Base-by-base conservation (phyloP, 2,888 invertebrate species). In the Lypha dubia region DNA sequence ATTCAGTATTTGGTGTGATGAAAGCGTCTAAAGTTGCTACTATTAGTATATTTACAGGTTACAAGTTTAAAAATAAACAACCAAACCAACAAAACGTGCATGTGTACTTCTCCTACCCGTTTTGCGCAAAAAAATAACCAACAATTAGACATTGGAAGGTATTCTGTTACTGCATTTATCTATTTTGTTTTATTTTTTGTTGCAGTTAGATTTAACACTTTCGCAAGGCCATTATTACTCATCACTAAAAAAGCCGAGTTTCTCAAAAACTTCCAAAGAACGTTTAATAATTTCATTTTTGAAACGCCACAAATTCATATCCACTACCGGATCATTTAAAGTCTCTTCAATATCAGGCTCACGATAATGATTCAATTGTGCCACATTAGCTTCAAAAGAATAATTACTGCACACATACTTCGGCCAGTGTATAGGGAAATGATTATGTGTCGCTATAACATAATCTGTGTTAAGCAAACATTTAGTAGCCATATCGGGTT, bases 281-380 rank as follows among this genome's bases (percentile, higher is more conserved):
- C 95, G 93, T 56, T 93, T 92, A 79, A 96, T 93, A 24, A 98
- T 93, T 85, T 94, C 93, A 62, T 95, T 95, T 90, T 96, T 96
- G 93, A 95, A 97, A 88, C 95, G 95, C 97, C 97, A 97, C 88
- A 98, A 95, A 79, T 95, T 96, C 24, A 95, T 95, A 93, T 98
- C 98, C 90, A 96, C 94, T 75, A 96, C 94, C 79, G 96, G 94
- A 91, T 95, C 96, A 90, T 96, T 95, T 56, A 94, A 94, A 92
- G 97, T 97, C 20, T 94, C 93, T 92, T 97, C 96, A 92, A 96
- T 96, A 85, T 97, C 93, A 70, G 96, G 96, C 87, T 95, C 97
- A 79, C 98, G 94, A 93, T 98, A 98, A 92, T 98, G 98, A 90
- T 98, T 97, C 89, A 98, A 93, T 86, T 98, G 96, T 15, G 97